Evolutionary conservation across 2,888 invertebrate species (phyloP), one percentile per base, ranked within the genome.

Genomic region (Harmothoe impar): DNA sequence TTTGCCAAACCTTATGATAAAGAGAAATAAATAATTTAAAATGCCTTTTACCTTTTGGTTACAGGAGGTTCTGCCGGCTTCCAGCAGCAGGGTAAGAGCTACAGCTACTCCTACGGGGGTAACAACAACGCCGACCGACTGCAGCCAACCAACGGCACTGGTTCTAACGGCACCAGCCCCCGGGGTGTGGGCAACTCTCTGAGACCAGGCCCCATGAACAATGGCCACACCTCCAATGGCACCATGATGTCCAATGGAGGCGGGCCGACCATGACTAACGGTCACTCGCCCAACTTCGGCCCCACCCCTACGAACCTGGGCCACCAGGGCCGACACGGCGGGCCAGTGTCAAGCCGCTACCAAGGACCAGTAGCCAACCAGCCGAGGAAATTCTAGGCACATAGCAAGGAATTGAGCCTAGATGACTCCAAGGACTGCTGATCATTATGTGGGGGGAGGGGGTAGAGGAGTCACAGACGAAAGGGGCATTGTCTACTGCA

Each of bases 301-400:
- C 72, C 72, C 31, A 72, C 29, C 72, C 62, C 62, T 3, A 62
- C 62, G n/a, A 62, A 62, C 62, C 5, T 72, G 72, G 72, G 72
- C 72, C 31, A 25, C 72, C 62, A 62, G 15, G 29, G 72, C 15
- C 25, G 72, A 25, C 72, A 72, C 25, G 72, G 72, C 0, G 72
- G 72, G 0, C 72, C 72, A 7, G 72, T 72, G 1, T 72, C 72
- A 0, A 72, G 72, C 72, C 72, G 72, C 25, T 72, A 72, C 72
- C 72, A 72, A 25, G 72, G 72, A n/a, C 72, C 72, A 7, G 72
- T 72, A 15, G 25, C 72, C 25, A 72, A 72, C 29, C 20, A 62
- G 7, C 72, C 25, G 29, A 23, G 72, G n/a, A 72, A 72, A 25
- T 72, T 72, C 31, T 72, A 72, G 31, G 31, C 3, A 72, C 29